phyloP scores from a whole-genome alignment of 2,888 invertebrate genomes.

The Apodemia hepburni region DNA sequence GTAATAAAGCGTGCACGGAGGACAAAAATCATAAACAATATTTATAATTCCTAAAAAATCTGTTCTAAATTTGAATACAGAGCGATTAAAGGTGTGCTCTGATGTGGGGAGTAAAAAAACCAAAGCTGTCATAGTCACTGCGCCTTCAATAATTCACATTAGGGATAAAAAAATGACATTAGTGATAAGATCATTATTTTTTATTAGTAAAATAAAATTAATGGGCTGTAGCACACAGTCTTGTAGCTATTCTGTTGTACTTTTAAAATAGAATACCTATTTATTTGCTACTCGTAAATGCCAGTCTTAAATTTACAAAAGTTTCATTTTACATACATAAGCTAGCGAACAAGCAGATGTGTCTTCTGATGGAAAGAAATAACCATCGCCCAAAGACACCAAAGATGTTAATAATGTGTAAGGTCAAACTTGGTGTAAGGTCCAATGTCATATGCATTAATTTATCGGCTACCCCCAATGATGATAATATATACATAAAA shows the following conservation, averaged over 20 bases:
- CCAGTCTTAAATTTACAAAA: too few species aligned
- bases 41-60: slow-evolving; percentile 58
- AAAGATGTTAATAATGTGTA: too few species aligned
- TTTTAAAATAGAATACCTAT: too few species aligned
- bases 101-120: slow-evolving; percentile 43
- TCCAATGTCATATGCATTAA: too few species aligned
- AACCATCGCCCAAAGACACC: too few species aligned
- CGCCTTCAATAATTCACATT: slow-evolving; percentile 50
- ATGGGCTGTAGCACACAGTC: not conserved
- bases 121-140: slow-evolving; percentile 51
- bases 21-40: slow-evolving; percentile 64
- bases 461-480: too few species aligned
- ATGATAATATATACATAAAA: too few species aligned
- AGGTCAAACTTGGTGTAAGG: too few species aligned
- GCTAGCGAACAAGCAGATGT: too few species aligned
- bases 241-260: not conserved
- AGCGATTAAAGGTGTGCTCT: slow-evolving; percentile 49
- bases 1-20: slow-evolving; percentile 56
- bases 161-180: not conserved
- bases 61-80: slow-evolving; percentile 60
- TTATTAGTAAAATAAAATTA: not conserved
- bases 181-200: slow-evolving; percentile 2
- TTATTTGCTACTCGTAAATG: too few species aligned
- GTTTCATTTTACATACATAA: too few species aligned
- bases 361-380: too few species aligned